Evolutionary conservation across 2,888 invertebrate genomes (phyloP), one percentile per base, ranked within the genome.

Genomic region (Limnephilus lunatus): DNA sequence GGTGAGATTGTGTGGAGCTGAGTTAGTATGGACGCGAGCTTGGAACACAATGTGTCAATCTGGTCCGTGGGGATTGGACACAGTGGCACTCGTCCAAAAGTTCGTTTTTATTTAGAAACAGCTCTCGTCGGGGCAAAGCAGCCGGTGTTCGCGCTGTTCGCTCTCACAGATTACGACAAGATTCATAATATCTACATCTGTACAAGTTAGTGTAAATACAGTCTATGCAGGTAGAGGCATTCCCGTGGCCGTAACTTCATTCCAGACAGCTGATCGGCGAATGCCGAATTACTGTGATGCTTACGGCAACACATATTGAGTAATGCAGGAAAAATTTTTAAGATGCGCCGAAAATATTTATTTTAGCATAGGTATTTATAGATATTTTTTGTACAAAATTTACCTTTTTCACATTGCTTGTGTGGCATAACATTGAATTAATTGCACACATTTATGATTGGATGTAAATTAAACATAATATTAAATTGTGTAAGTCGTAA

Each of bases 61-160:
- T 91, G 90, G 89, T 91, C 86, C 82, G 92, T 85, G 90, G 89
- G 88, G 32, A 91, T 92, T 92, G 92, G 92, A 90, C 93, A 91
- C 89, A 83, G 90, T 93, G 93, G 94, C 94, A 94, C 48, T 12
- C 82, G 80, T 93, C 93, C 93, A 94, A 93, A 82, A 90, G 81
- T 88, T 44, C 85, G 93, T 93, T 93, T 93, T 93, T 93, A 93
- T 92, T 93, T 93, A 93, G 92, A 93, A 93, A 92, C 89, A 93
- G 93, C 93, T 93, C 88, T 81, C 92, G 91, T 25, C 89, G 68
- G 91, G 83, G 85, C 89, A 83, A 12, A n/a, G 19, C 68, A 80
- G 88, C 88, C 88, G 88, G 48, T 86, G 44, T 86, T 86, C 86
- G 83, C 68, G 68, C 35, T 35, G 35, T 31, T 86, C 86, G 44